phyloP scores from a whole-genome alignment of 2,888 invertebrate species.

The Ornithoptera priamus region DNA sequence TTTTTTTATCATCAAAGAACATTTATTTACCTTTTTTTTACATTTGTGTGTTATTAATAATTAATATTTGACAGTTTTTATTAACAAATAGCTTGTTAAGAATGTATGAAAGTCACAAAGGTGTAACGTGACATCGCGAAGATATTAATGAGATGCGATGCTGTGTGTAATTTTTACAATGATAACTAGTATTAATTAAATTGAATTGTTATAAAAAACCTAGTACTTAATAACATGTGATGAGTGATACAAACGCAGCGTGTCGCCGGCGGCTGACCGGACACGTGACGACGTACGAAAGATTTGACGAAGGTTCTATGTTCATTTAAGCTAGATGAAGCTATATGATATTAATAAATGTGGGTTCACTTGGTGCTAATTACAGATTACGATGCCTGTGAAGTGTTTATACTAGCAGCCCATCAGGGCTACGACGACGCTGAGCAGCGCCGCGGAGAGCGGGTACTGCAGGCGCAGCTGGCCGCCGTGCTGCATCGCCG shows the following conservation, averaged over 20 bases:
- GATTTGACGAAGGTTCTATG: background rate
- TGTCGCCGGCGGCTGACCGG: background rate
- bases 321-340: background rate
- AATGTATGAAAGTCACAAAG: too few relatives aligned
- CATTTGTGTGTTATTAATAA: too few relatives aligned
- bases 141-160: too few relatives aligned
- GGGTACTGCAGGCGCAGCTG: conserved; percentile 86
- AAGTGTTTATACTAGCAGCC: conserved; percentile 66
- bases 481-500: conserved; percentile 91
- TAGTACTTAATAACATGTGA: too few relatives aligned
- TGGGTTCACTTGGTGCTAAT: conserved; percentile 21
- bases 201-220: too few relatives aligned
- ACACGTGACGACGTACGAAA: background rate
- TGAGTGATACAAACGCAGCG: background rate
- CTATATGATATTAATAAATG: conserved; percentile 12
- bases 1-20: too few relatives aligned
- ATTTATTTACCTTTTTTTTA: too few relatives aligned
- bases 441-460: conserved; percentile 84
- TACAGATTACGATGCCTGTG: background rate
- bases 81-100: too few relatives aligned
- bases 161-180: too few relatives aligned
- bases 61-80: too few relatives aligned
- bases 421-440: conserved; percentile 82
- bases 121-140: too few relatives aligned
- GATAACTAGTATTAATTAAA: too few relatives aligned